These are phyloP conservation scores for Xanthorhoe designata DNA, from an alignment of 2,888 invertebrate genomes.

Conservation along the genomic window DNA sequence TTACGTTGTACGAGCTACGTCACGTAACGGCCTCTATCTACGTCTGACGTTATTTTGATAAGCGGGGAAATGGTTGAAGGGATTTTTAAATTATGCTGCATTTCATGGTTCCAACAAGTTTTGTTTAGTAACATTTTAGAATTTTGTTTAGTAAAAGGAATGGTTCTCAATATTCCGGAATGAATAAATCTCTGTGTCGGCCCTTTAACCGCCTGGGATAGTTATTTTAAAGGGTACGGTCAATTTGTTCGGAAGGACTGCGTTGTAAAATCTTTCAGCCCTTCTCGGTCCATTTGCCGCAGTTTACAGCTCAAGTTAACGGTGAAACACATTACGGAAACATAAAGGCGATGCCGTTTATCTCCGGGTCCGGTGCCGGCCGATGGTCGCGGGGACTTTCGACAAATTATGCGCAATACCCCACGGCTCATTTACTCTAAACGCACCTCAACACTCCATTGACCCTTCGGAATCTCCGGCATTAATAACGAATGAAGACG, in stretches of 20 bases:
- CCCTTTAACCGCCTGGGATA: slow-evolving; percentile 18
- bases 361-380: slow-evolving; percentile 54
- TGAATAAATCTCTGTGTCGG: slow-evolving; percentile 16
- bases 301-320: slow-evolving; percentile 44
- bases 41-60: slow-evolving; percentile 44
- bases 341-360: slow-evolving; percentile 62
- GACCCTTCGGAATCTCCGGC: slow-evolving; percentile 65
- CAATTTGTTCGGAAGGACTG: slow-evolving; percentile 31
- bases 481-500: slow-evolving; percentile 69
- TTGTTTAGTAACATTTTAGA: background rate
- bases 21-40: slow-evolving; percentile 51
- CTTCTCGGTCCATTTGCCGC: slow-evolving; percentile 40
- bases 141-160: background rate
- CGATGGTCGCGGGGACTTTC: slow-evolving; percentile 49
- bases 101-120: background rate
- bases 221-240: slow-evolving; percentile 32
- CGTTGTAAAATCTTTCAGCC: slow-evolving; percentile 41
- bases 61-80: slow-evolving; percentile 32
- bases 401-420: slow-evolving; percentile 78
- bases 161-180: background rate
- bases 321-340: slow-evolving; percentile 51
- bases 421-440: slow-evolving; percentile 78
- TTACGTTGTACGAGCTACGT: slow-evolving; percentile 60
- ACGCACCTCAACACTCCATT: slow-evolving; percentile 72
- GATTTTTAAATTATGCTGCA: slow-evolving; percentile 12